Evolutionary conservation across 2,113 vertebrate species (phyloP), one percentile per base, ranked within the genome.

Genomic region (Pelecanus crispus): DNA sequence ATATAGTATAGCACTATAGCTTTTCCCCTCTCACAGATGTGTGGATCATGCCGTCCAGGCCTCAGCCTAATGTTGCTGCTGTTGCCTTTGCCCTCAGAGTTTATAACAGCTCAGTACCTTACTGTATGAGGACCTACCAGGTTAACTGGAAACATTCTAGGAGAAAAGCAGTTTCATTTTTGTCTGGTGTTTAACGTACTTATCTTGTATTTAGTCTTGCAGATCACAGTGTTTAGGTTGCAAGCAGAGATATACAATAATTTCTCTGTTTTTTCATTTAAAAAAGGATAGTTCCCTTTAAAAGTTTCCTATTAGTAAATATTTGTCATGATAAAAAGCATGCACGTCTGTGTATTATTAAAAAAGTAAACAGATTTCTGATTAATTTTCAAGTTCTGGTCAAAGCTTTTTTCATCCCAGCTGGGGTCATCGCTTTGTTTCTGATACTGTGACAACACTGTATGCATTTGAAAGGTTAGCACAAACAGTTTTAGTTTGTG

Each of bases 131-230:
- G 81, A 87, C 62, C 47, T 49, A 65, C 11, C 44, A 85, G 91
- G 73, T 49, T 61, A 78, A 86, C 36, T 62, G 31, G 44, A 75
- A 90, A 67, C 36, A 52, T 5, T 72, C 25, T n/a, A 59, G 29
- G 17, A 61, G 40, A 68, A 75, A 88, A 90, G 9, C 2, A 81
- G 29, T 63, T 88, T 70, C 11, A 44, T 52, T 92, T 95, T 95
- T 93, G 79, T 97, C 93, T 90, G 7, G 15, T 72, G 56, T 94
- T 96, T 95, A 72, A 68, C 65, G 40, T 82, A 32, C 49, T 93
- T 96, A 97, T 97, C 97, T 95, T 82, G 16, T 95, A 94, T 97
- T 97, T 97, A 97, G 92, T 95, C 94, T 97, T 92, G 26, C 13
- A 90, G 24, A 91, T 73, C 34, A 29, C 29, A 80, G 10, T 95